These are phyloP conservation scores for Drosophila bocqueti DNA, from an alignment of 1,140 invertebrate genomes.

Conservation along the genomic window DNA sequence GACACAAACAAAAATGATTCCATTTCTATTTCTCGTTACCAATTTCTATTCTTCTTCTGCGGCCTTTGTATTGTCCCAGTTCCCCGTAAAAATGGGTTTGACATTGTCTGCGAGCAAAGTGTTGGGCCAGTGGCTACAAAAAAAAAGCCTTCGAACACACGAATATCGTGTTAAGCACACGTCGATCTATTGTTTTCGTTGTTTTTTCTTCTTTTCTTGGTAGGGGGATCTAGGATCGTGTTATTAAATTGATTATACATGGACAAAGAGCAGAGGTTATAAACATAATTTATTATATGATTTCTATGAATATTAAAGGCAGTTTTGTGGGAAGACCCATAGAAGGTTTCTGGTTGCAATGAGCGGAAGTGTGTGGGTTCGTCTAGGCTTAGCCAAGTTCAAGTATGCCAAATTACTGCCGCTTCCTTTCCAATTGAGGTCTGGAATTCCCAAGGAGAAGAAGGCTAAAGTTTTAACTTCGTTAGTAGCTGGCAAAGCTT, in stretches of 20 bases:
- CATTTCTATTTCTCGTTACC: conserved; percentile 55
- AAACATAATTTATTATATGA: conserved; percentile 66
- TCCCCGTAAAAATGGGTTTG: conserved; percentile 76
- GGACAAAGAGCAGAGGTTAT: conserved; percentile 21
- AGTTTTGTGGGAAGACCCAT: conserved; percentile 28
- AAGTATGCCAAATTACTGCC: conserved; percentile 22
- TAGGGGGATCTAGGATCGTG: conserved; percentile 51
- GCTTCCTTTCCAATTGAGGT: conserved; percentile 37
- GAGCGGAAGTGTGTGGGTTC: conserved; percentile 34
- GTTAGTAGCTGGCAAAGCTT: conserved; percentile 11
- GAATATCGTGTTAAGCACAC: conserved; percentile 70
- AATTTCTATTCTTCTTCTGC: conserved; percentile 49
- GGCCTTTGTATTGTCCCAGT: conserved; percentile 57
- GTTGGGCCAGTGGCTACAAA: conserved; percentile 61
- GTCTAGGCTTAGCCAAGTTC: background rate
- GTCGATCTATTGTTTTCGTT: conserved; percentile 67
- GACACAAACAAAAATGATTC: conserved; percentile 51
- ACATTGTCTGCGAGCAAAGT: conserved; percentile 69
- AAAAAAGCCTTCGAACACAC: conserved; percentile 29
- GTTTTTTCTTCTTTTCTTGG: background rate
- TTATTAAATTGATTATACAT: conserved; percentile 74
- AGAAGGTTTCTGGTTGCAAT: background rate
- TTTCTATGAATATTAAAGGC: conserved; percentile 71
- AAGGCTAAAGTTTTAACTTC: conserved; percentile 35
- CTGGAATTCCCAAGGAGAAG: background rate